Percentiles rank a stretch among this genome's conserved stretches.
These are phyloP conservation scores for Merluccius polli DNA, from an alignment of 2,797 vertebrate genomes.

Conservation along the genomic window DNA sequence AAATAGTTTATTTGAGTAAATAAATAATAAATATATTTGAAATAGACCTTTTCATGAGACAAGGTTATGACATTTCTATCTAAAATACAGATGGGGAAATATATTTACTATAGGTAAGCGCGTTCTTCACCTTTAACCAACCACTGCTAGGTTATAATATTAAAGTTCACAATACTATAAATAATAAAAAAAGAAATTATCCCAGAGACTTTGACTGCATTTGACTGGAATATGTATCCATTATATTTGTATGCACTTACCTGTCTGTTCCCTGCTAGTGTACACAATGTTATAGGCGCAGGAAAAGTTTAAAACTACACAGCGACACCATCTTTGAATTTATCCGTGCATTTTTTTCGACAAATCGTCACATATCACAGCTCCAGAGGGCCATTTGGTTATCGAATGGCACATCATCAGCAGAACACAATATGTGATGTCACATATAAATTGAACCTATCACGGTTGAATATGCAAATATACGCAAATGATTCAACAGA, in stretches of 20 bases:
- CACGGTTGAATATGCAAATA: not conserved
- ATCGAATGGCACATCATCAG: not conserved
- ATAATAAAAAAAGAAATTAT: not conserved
- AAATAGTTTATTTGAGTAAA: slow-evolving; percentile 5
- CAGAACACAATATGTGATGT: not conserved
- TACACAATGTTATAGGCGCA: not conserved
- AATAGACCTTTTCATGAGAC: not conserved
- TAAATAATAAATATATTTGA: not conserved
- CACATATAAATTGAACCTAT: not conserved
- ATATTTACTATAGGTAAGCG: not conserved
- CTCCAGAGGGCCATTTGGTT: not conserved
- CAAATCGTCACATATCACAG: not conserved
- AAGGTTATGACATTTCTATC: not conserved
- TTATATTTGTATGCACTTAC: not conserved
- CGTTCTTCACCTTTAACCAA: not conserved
- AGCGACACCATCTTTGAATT: too few relatives aligned
- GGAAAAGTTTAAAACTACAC: too few relatives aligned
- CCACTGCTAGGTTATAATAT: not conserved
- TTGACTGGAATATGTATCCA: not conserved
- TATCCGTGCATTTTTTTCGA: not conserved
- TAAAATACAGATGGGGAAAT: not conserved
- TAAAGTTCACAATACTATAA: not conserved
- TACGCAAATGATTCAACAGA: not conserved
- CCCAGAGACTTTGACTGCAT: not conserved
- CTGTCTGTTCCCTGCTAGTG: not conserved